phyloP scores from a whole-genome alignment of 1,140 invertebrate species.

The Melitaea cinxia region DNA sequence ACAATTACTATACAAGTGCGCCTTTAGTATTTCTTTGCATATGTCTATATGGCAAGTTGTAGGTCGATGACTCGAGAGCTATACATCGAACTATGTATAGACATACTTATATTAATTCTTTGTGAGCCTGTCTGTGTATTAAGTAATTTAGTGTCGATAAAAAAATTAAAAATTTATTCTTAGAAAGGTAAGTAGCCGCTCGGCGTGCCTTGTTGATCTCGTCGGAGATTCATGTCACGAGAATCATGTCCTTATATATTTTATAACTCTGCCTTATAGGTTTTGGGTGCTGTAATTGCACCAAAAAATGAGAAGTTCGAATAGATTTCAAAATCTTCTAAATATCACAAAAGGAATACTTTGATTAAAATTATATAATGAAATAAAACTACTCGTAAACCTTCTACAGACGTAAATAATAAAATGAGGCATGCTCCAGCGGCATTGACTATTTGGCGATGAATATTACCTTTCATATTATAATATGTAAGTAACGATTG shows the following conservation, averaged over 20 bases:
- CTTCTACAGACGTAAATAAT: too few relatives aligned
- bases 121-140: background rate
- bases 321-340: background rate
- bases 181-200: constrained; percentile 5
- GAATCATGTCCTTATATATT: constrained; percentile 2
- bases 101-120: constrained; percentile 9
- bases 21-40: constrained; percentile 19
- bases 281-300: background rate
- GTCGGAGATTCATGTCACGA: background rate
- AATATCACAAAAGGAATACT: background rate
- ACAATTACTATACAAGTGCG: constrained; percentile 52
- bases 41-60: constrained; percentile 15
- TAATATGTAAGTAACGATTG: too few relatives aligned
- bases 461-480: too few relatives aligned
- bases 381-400: too few relatives aligned
- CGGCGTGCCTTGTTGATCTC: background rate
- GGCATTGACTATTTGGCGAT: too few relatives aligned
- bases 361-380: background rate
- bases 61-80: constrained; percentile 27
- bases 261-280: background rate
- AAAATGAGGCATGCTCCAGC: too few relatives aligned
- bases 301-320: background rate
- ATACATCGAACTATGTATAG: constrained; percentile 1
- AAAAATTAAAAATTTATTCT: background rate
- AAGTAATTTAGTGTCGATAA: constrained; percentile 1